Evolutionary conservation across 30 jellyfish, hydroid and myxozoan genomes (phyloP), one percentile per base, ranked within the genome.

Genomic region (Aurelia aurita): DNA sequence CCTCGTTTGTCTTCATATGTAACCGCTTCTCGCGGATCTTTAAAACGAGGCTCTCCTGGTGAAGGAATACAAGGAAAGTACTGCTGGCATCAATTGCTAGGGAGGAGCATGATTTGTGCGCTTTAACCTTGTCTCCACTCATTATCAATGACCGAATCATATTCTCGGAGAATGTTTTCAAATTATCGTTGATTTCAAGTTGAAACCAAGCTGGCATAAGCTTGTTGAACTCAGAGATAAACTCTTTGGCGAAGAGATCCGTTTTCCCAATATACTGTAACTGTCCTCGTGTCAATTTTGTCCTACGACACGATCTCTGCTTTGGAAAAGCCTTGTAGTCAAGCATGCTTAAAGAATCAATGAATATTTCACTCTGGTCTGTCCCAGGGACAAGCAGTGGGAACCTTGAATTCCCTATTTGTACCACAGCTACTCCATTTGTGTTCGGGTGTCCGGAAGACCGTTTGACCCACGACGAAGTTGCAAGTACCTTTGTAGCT

Each of bases 121-220:
- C 67, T 49, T 78, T 64, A 1, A 91, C 69, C 39, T 63, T 49
- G 0, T 61, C 71, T 20, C 96, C 96, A 28, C 73, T 54, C 88
- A 89, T 53, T 19, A 91, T 26, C 55, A 77, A 59, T 4, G 98
- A 79, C 16, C 96, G 83, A 8, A 77, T 58, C 85, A 72, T 91
- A 39, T 91, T 87, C 19, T 71, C 94, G 13, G 87, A 74, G 75
- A 91, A 84, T 27, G 44, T 18, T 61, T 53, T 63, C 85, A 87
- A 51, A 18, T 8, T 21, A 12, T 59, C 91, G 18, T 59, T 59
- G 23, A 79, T 25, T n/a, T 39, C 85, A 1, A 91, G 19, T 25
- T 73, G 74, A 67, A 91, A 86, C 98, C 98, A 91, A 7, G 96
- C 26, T 2, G 98, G 98, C 65, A 96, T 29, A 26, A 91, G 67